Conservation (phyloP, 2,888 invertebrate species). For the Pomacea canaliculata region DNA sequence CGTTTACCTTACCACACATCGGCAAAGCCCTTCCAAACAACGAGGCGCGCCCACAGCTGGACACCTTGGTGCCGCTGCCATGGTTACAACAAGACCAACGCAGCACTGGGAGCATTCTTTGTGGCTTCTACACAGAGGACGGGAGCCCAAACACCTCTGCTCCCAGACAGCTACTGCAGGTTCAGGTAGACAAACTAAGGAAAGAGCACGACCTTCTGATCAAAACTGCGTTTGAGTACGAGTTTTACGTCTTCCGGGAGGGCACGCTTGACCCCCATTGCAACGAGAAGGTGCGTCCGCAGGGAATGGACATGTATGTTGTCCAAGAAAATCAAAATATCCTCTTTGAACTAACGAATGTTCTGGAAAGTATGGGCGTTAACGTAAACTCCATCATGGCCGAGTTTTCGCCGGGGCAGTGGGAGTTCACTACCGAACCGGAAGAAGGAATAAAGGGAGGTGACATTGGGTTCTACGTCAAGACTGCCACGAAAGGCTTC, state of each 20-base stretch:
- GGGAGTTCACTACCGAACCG: slow-evolving; percentile 13
- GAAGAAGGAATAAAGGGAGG: slow-evolving; percentile 6
- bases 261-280: slow-evolving; percentile 8
- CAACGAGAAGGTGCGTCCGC: not conserved
- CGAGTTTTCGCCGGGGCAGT: slow-evolving; percentile 9
- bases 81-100: slow-evolving; percentile 1
- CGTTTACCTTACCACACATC: too few relatives aligned
- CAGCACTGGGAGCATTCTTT: slow-evolving; percentile 1
- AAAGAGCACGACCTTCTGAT: slow-evolving; percentile 4
- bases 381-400: not conserved
- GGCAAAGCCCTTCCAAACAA: not conserved
- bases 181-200: not conserved
- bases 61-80: slow-evolving; percentile 8
- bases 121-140: slow-evolving; percentile 11
- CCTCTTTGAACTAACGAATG: slow-evolving; percentile 1
- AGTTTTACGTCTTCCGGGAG: slow-evolving; percentile 14
- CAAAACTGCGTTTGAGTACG: slow-evolving; percentile 17
- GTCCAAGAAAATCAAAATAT: not conserved
- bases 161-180: slow-evolving; percentile 13
- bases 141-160: slow-evolving; percentile 1
- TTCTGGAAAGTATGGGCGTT: slow-evolving; percentile 3
- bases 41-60: slow-evolving; percentile 2
- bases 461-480: slow-evolving; percentile 13
- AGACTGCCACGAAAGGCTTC: slow-evolving; percentile 17
- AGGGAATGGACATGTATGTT: slow-evolving; percentile 1